Conservation (phyloP, 2,888 invertebrate species). For the Micoletzkya japonica region DNA sequence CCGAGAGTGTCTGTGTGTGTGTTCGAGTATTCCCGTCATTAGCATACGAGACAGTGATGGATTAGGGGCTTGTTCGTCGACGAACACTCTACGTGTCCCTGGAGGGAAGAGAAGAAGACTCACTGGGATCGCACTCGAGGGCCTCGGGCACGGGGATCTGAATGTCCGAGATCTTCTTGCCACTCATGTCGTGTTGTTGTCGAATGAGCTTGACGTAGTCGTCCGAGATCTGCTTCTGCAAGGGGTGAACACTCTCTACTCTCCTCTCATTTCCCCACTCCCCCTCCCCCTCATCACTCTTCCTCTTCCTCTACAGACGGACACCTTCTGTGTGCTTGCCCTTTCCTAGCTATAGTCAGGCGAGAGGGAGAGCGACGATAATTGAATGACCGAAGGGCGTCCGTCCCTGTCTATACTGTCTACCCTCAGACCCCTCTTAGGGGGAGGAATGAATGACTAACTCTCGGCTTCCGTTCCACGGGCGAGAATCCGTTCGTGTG, state of each 20-base stretch:
- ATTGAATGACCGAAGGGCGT: too few species aligned
- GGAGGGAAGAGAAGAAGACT: slow-evolving; percentile 8
- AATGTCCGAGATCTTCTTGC: slow-evolving; percentile 47
- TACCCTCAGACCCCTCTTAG: too few species aligned
- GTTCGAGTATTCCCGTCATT: not conserved
- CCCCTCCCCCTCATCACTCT: not conserved
- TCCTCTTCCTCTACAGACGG: not conserved
- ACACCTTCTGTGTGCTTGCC: too few species aligned
- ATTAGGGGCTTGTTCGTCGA: too few species aligned
- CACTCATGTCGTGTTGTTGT: slow-evolving; percentile 53
- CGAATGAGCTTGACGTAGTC: slow-evolving; percentile 60
- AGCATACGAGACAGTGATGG: slow-evolving; percentile 11
- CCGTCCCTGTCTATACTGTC: too few species aligned
- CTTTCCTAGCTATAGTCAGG: too few species aligned
- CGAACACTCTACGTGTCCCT: too few species aligned
- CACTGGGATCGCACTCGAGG: slow-evolving; percentile 57
- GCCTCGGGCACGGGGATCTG: slow-evolving; percentile 62
- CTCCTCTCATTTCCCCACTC: slow-evolving; percentile 10
- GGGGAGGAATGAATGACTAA: too few species aligned
- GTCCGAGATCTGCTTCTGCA: slow-evolving; percentile 41
- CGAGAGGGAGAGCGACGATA: too few species aligned
- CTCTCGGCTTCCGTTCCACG: slow-evolving; percentile 24
- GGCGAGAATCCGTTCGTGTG: not conserved
- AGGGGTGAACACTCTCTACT: not conserved
- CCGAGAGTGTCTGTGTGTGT: not conserved